Evolutionary conservation across 2,888 invertebrate genomes (phyloP), one percentile per base, ranked within the genome.

Genomic region (Nemotelus nigrinus): DNA sequence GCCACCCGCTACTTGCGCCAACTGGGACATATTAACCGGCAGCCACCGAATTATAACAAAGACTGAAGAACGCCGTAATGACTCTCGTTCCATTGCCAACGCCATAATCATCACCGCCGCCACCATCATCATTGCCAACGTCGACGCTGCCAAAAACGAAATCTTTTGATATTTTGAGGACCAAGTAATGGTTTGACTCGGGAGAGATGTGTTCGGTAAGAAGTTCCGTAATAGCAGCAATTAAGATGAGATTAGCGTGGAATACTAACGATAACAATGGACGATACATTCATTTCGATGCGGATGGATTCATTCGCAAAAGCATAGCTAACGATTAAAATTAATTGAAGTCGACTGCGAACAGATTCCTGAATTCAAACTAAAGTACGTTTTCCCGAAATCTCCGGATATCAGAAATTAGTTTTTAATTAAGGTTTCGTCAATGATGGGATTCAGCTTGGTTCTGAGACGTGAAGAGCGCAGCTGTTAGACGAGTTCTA

Each of bases 241-340:
- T 58, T n/a, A 58, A 58, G 58, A 58, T 58, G 58, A 58, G 58
- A 58, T 58, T 58, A 58, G 25, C 58, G 58, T n/a, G 7, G 58
- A 8, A 50, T 5, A n/a, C 58, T 58, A 25, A 58, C n/a, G 58
- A 4, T n/a, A 8, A 8, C 58, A n/a, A 58, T 5, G n/a, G 58
- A 58, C 8, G 58, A 25, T 5, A 4, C n/a, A 5, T n/a, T 58
- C 58, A 58, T 58, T 58, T n/a, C 25, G 58, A n/a, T 58, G 7
- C 25, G 58, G 58, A n/a, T 25, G 58, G 25, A 25, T 58, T 5
- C n/a, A 58, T 4, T 7, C 8, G 25, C 4, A 7, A 10, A 10
- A 7, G 53, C 53, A 53, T 6, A 10, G 53, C 10, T 53, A 6
- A 58, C n/a, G 58, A 58, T 58, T 58, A 58, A 58, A 58, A 58